Percentiles rank a stretch among this genome's conserved stretches.
Evolutionary conservation across 2,113 vertebrate species (phyloP).

Genomic region (Redunca redunca): DNA sequence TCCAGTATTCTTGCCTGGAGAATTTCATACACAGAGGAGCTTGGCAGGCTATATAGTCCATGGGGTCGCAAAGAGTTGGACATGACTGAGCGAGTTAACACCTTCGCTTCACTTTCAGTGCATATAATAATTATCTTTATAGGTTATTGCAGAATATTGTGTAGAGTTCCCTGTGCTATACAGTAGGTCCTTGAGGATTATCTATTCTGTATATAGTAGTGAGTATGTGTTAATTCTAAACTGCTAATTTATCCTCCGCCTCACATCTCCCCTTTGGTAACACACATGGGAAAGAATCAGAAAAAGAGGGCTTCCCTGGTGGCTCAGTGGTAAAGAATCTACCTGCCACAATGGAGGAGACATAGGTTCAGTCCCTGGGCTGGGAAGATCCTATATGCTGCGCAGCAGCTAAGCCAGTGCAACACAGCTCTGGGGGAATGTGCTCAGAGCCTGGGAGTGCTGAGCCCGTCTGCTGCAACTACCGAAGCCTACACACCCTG

Average conservation of each 20-base stretch:
- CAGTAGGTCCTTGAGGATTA: not conserved
- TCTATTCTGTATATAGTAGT: not conserved
- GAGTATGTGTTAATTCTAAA: not conserved
- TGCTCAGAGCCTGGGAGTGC: not conserved
- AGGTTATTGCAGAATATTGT: not conserved
- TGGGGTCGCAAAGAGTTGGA: not conserved
- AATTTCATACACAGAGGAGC: not conserved
- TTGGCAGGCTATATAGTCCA: not conserved
- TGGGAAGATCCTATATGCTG: not conserved
- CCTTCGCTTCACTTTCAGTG: not conserved
- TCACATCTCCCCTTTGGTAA: not conserved
- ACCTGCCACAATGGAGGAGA: not conserved
- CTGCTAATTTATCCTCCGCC: not conserved
- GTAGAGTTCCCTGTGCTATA: not conserved
- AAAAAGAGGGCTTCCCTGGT: not conserved
- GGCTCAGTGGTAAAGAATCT: not conserved
- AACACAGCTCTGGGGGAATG: not conserved
- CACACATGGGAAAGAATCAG: not conserved
- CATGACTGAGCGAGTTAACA: not conserved
- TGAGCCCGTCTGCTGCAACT: fast-evolving
- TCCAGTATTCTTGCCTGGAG: not conserved
- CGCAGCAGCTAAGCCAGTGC: not conserved
- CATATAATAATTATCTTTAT: not conserved
- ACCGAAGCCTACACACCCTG: not conserved
- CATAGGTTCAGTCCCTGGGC: not conserved